These are phyloP conservation scores for Taenioides sp. DNA, from an alignment of 2,797 vertebrate species.

Conservation along the genomic window DNA sequence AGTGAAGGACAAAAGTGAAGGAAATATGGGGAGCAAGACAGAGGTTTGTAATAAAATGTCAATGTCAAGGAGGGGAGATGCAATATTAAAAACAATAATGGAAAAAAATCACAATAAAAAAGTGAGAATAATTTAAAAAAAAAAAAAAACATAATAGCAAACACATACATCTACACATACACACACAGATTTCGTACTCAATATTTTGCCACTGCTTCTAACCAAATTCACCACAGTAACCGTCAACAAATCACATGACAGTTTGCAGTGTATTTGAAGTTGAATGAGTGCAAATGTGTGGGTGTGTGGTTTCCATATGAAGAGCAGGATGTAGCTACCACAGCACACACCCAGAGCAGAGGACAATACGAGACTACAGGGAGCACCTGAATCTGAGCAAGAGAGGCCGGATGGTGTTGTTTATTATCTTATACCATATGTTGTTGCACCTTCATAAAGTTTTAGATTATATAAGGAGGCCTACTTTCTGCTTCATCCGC, in stretches of 20 bases:
- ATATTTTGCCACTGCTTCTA: conserved; percentile 5
- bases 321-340: conserved; percentile 62
- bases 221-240: conserved; percentile 32
- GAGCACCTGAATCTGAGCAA: conserved; percentile 39
- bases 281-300: conserved; percentile 11
- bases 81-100: no score
- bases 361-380: conserved; percentile 56
- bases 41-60: no score
- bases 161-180: no score
- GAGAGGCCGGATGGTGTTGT: conserved; percentile 59
- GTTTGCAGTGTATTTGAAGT: conserved; percentile 36
- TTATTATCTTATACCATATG: conserved; percentile 57
- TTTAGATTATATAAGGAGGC: conserved; percentile 15
- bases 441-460: conserved; percentile 11
- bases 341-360: conserved; percentile 55
- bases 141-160: no score
- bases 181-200: no score
- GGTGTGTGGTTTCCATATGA: conserved; percentile 60
- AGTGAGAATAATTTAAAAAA: no score
- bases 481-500: neutral
- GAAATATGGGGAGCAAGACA: no score
- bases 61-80: no score
- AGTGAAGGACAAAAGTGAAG: no score
- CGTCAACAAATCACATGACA: conserved; percentile 12
- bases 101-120: no score